Percentiles rank a stretch among this genome's conserved stretches.
Evolutionary conservation across 2,797 vertebrate genomes (phyloP).

Genomic region (Forpus xanthops): DNA sequence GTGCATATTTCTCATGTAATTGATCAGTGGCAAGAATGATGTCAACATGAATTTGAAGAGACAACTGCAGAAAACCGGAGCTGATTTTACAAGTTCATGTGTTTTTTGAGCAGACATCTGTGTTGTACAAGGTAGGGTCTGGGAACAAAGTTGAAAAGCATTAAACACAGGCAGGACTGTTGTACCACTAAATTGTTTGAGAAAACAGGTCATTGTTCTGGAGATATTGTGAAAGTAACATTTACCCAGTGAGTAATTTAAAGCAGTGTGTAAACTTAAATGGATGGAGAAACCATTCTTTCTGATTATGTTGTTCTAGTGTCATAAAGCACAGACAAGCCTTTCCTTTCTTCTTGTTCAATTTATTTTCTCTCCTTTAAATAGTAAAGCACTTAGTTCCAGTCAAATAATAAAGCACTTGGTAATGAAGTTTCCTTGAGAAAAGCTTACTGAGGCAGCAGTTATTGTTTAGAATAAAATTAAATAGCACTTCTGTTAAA

Average conservation of each 20-base stretch:
- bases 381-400: neutral
- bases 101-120: neutral
- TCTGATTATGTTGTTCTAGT: constrained; percentile 27
- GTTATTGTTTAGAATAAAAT: neutral
- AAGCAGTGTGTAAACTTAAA: neutral
- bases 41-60: neutral
- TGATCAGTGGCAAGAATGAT: neutral
- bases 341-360: neutral
- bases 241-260: constrained; percentile 36
- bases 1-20: neutral
- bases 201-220: constrained; percentile 1
- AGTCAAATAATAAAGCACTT: neutral
- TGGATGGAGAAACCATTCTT: constrained; percentile 23
- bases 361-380: neutral
- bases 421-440: neutral
- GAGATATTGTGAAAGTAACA: constrained; percentile 12
- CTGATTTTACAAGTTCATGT: neutral
- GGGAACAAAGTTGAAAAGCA: neutral
- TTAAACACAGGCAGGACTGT: neutral
- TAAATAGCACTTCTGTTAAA: neutral
- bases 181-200: constrained; percentile 22
- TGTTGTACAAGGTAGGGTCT: neutral
- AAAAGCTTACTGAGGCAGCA: neutral
- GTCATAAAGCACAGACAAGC: neutral
- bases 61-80: neutral